Evolutionary conservation across 2,113 vertebrate genomes (phyloP).

Genomic region (Hemiscyllium ocellatum): DNA sequence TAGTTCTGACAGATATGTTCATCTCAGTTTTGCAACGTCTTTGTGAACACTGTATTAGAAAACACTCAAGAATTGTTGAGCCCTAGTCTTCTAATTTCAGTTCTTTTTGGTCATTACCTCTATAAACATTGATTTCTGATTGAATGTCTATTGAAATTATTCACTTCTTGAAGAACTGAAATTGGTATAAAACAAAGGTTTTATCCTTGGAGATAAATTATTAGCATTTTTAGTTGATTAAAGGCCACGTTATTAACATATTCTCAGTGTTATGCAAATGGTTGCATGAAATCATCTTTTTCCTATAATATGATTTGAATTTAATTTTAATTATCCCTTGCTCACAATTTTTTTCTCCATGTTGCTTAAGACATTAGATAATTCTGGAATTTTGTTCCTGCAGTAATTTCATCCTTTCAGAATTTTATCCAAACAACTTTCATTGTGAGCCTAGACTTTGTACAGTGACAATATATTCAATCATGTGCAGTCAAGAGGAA

Average conservation of each 20-base stretch:
- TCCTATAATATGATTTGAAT: neutral
- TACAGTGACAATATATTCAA: neutral
- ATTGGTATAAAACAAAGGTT: neutral
- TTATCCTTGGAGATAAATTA: neutral
- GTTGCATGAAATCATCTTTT: neutral
- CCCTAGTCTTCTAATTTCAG: neutral
- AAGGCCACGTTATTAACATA: neutral
- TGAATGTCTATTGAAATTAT: neutral
- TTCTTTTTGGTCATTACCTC: too few relatives aligned
- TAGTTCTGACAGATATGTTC: neutral
- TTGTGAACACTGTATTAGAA: neutral
- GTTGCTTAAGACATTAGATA: neutral
- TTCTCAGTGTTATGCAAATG: neutral
- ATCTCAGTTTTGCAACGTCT: neutral
- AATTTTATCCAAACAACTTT: neutral
- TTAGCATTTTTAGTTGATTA: neutral
- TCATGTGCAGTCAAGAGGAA: neutral
- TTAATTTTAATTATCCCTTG: neutral
- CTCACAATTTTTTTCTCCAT: neutral
- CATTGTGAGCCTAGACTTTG: neutral
- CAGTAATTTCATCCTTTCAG: neutral
- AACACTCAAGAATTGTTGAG: neutral
- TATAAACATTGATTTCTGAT: neutral
- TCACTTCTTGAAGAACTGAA: neutral
- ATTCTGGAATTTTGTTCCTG: neutral